Base-by-base conservation (phyloP, 2,113 vertebrate species). In the Indicator maculatus region DNA sequence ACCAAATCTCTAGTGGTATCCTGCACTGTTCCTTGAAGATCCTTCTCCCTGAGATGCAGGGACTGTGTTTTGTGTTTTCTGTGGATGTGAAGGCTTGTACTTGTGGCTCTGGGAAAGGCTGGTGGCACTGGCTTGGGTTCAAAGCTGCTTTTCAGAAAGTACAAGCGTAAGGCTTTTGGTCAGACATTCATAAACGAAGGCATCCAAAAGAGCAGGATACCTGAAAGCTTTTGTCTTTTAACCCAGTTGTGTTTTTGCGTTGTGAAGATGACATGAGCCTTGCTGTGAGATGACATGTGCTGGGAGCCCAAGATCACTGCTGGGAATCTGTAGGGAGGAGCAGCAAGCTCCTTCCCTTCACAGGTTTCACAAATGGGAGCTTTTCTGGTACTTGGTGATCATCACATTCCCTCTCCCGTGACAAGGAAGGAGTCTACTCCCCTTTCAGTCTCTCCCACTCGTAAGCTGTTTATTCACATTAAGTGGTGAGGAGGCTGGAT, bases 371-470 rank as follows among this genome's bases (percentile, higher is more conserved):
- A 93, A 93, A 85, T 3, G 2, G 67, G 67, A 85, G 80, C 84
- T 96, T 96, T 96, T 96, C 94, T 96, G 83, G 86, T 94, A 55
- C 82, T 92, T 64, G 75, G 45, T 80, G 88, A 95, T 91, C 72
- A 86, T 91, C 93, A 92, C 86, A 90, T 95, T 94, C 66, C 36
- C 39, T 91, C 63, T 96, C 84, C 66, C 59, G 74, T 90, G 92
- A 89, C 82, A 91, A 75, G 78, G 83, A 89, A 90, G 94, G 81
- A 93, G 95, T 88, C 91, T 95, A 86, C 79, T 95, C 88, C 89
- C 89, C 94, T 93, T 96, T 87, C 92, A 94, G 88, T 89, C 88
- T 95, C 94, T 89, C 90, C 94, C 92, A 95, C 81, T 83, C 76
- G 12, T 87, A 93, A 85, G 87, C 89, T 83, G 86, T 93, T 91